Evolutionary conservation across 2,113 vertebrate species (phyloP).

Genomic region (Colossoma macropomum): DNA sequence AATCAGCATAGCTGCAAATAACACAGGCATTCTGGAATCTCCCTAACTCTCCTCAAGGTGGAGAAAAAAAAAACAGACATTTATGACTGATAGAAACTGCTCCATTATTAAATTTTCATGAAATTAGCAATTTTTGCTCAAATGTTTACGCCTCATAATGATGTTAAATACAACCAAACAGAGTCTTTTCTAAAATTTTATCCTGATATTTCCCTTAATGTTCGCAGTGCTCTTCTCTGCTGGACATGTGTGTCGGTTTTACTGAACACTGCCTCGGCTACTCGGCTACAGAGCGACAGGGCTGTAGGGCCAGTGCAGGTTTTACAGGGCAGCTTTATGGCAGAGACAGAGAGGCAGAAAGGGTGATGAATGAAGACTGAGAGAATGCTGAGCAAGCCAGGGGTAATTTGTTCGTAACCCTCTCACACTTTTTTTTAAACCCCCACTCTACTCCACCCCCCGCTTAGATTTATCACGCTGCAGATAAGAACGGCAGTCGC

Average conservation of each 20-base stretch:
- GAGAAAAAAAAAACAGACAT: too few species aligned
- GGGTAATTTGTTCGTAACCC: conserved; percentile 31
- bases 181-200: neutral
- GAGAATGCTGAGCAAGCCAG: conserved; percentile 68
- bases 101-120: too few species aligned
- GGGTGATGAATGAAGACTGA: conserved; percentile 48
- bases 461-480: conserved; percentile 65
- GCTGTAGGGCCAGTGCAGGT: conserved; percentile 29
- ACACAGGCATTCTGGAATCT: neutral
- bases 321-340: conserved; percentile 67
- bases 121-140: neutral
- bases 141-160: neutral
- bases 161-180: neutral
- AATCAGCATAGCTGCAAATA: neutral
- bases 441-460: conserved; percentile 43
- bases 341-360: conserved; percentile 58
- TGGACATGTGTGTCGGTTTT: neutral
- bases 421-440: conserved; percentile 41
- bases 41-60: neutral
- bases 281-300: neutral
- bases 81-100: too few species aligned
- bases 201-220: neutral
- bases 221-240: neutral
- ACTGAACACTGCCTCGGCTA: neutral
- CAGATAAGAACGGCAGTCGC: conserved; percentile 61